Percentiles rank a stretch among this genome's conserved stretches.
Evolutionary conservation across 2,113 vertebrate species (phyloP).

Genomic region (Spheniscus mendiculus): DNA sequence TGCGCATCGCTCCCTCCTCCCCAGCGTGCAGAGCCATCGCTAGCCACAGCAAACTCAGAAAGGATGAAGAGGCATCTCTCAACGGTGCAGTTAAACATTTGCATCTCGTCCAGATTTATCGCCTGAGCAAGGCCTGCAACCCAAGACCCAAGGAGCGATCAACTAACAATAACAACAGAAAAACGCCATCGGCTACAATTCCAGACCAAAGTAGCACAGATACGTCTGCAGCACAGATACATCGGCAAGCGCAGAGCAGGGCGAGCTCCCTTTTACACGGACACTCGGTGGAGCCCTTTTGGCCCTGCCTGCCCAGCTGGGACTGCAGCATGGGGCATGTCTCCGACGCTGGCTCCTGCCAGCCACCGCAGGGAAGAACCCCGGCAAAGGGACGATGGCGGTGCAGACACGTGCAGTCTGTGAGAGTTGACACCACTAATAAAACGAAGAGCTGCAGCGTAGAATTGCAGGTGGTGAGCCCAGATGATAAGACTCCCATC

Average conservation of each 20-base stretch:
- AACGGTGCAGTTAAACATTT: no score
- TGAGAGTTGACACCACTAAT: rapidly evolving
- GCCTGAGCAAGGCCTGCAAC: background rate
- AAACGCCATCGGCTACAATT: background rate
- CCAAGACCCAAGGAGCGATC: background rate
- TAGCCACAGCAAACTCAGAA: background rate
- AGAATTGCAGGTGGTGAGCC: background rate
- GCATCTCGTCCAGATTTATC: background rate
- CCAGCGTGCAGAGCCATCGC: rapidly evolving
- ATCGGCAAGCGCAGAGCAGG: background rate
- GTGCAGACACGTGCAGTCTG: no score
- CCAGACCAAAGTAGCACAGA: background rate
- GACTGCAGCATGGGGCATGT: background rate
- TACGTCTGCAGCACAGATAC: rapidly evolving
- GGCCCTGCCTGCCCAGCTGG: background rate
- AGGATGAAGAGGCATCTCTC: background rate
- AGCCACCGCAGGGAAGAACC: rapidly evolving
- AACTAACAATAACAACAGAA: background rate
- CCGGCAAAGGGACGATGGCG: rapidly evolving
- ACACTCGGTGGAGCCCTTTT: background rate
- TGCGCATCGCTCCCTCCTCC: background rate
- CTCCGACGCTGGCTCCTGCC: background rate
- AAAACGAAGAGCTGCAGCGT: rapidly evolving
- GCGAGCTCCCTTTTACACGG: rapidly evolving
- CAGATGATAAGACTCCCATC: background rate